phyloP scores from a whole-genome alignment of 1,140 invertebrate genomes.

The Apis florea region DNA sequence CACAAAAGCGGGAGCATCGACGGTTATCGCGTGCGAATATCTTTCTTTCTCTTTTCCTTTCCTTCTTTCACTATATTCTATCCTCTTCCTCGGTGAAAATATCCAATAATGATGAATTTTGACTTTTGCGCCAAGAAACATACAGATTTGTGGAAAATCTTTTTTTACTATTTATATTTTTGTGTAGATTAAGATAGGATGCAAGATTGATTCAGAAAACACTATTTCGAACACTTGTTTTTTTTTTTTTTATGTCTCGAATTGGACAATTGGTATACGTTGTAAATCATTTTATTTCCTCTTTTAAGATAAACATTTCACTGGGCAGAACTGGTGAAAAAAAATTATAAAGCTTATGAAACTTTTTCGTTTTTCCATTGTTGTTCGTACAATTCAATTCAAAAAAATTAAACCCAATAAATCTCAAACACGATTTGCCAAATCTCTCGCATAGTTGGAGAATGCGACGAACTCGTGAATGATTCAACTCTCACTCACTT shows the following conservation, averaged over 20 bases:
- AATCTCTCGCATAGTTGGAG: neutral
- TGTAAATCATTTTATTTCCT: too few relatives aligned
- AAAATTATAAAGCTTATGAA: too few relatives aligned
- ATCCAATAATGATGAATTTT: too few relatives aligned
- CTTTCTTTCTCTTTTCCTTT: neutral
- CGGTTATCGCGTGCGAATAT: constrained; percentile 33
- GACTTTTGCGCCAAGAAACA: neutral
- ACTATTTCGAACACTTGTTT: too few relatives aligned
- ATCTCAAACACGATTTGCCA: neutral
- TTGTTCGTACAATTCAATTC: neutral
- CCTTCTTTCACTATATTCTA: neutral
- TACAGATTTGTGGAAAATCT: neutral
- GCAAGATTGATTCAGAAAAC: too few relatives aligned
- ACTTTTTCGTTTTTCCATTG: too few relatives aligned
- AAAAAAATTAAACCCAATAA: neutral
- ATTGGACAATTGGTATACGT: too few relatives aligned
- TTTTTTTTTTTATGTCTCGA: too few relatives aligned
- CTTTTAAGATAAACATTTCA: too few relatives aligned
- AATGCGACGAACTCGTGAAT: neutral
- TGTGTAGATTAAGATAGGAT: neutral
- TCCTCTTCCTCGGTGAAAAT: too few relatives aligned
- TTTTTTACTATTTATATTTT: neutral
- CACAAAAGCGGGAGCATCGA: constrained; percentile 18
- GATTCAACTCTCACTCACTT: neutral
- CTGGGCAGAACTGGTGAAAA: too few relatives aligned